A percentile compares a stretch with the other conserved stretches of the same genome.
Conservation (phyloP, 2,888 invertebrate genomes). For the Hipparchia semele region DNA sequence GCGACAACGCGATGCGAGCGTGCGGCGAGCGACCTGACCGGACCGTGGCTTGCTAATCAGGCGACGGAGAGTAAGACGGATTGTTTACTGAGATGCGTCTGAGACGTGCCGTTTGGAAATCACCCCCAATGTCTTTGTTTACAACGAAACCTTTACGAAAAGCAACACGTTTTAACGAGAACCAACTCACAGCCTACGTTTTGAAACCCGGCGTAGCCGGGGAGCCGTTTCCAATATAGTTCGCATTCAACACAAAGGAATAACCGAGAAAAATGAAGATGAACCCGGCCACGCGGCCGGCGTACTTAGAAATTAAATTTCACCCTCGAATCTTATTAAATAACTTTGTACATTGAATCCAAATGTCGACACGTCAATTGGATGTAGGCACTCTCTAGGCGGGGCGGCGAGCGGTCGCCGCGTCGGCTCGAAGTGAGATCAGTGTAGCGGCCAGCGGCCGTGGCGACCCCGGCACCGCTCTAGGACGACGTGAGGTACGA, state of each 20-base stretch:
- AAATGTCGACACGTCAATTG: constrained; percentile 83
- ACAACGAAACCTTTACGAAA: constrained; percentile 61
- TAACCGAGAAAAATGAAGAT: constrained; percentile 65
- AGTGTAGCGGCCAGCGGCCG: constrained; percentile 76
- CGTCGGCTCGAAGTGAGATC: constrained; percentile 80
- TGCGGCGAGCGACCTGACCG: constrained; percentile 51
- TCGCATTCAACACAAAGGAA: constrained; percentile 58
- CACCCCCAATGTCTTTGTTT: constrained; percentile 56
- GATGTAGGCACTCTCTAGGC: constrained; percentile 84
- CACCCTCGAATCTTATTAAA: constrained; percentile 80
- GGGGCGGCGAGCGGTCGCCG: constrained; percentile 79
- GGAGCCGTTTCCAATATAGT: constrained; percentile 58
- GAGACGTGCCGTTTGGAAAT: constrained; percentile 79
- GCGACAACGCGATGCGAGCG: constrained; percentile 67
- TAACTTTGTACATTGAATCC: constrained; percentile 84
- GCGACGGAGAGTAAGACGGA: constrained; percentile 81
- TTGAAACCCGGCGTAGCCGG: constrained; percentile 66
- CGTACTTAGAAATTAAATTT: constrained; percentile 64
- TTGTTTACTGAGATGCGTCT: constrained; percentile 76
- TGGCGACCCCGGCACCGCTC: constrained; percentile 73
- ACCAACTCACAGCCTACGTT: constrained; percentile 81
- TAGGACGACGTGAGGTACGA: constrained; percentile 80
- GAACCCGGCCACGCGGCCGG: constrained; percentile 66
- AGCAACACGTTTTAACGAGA: constrained; percentile 74
- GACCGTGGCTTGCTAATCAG: constrained; percentile 62